phyloP scores from a whole-genome alignment of 2,113 vertebrate genomes.

The Genyomyrus donnyi region DNA sequence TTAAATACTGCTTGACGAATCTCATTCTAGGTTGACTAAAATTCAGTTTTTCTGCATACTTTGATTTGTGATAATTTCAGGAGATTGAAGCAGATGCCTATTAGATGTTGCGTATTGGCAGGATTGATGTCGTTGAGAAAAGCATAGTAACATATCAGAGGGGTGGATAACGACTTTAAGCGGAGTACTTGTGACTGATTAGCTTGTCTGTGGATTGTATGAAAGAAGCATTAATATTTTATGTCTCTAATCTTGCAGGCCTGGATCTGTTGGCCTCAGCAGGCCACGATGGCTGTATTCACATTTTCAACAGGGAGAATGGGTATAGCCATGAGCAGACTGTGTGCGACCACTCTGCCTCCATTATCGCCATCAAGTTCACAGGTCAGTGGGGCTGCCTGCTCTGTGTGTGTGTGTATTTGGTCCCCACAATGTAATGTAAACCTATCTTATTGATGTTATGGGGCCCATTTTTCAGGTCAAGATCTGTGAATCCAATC shows the following conservation, averaged over 20 bases:
- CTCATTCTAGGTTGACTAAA: neutral
- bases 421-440: no score
- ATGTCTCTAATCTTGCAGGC: slow-evolving; percentile 47
- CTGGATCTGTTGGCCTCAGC: slow-evolving; percentile 72
- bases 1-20: neutral
- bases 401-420: neutral
- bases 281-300: slow-evolving; percentile 78
- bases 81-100: neutral
- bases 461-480: no score
- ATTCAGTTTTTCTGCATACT: neutral
- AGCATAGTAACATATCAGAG: neutral
- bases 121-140: neutral
- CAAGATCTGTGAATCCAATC: no score
- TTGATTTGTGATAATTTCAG: neutral
- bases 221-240: neutral
- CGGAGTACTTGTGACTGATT: neutral
- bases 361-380: slow-evolving; percentile 76
- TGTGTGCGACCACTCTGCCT: slow-evolving; percentile 77
- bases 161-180: neutral
- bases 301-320: slow-evolving; percentile 67
- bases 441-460: no score
- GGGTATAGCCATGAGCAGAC: slow-evolving; percentile 74
- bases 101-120: neutral
- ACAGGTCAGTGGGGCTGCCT: slow-evolving; percentile 7
- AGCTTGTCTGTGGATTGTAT: neutral